Base-by-base conservation (phyloP, 2,888 invertebrate genomes). In the Synergus gifuensis region DNA sequence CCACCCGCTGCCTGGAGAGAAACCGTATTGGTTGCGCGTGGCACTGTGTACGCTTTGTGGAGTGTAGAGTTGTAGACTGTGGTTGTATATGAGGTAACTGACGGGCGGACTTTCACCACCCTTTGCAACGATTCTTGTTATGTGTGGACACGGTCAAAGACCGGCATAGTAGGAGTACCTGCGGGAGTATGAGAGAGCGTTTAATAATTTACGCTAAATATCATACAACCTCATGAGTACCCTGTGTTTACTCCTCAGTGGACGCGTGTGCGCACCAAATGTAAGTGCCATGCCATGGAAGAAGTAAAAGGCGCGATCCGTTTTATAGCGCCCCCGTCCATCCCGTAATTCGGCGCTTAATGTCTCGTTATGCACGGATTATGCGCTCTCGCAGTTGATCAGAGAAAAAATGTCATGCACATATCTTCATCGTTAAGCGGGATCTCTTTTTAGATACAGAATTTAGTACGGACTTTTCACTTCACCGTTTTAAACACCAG, bases 11-110 rank as follows among this genome's bases (percentile, higher is more conserved):
- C 12, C 67, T 7, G 4, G 73, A 73, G 73, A 73, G 73, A 73
- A 69, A 73, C 73, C 69, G 69, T 69, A 69, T 69, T 49, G 49
- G 73, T 54, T 73, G 73, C 73, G 73, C 73, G 73, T 73, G 73
- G 73, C 73, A 73, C 54, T 73, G 36, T 54, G 73, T 54, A 69
- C 69, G 46, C 69, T 73, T 49, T 73, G 69, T 69, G 69, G 67
- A 42, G 67, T 67, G 28, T 28, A 28, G 28, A 28, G 28, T 28
- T 28, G 28, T 28, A 28, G 28, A 28, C n/a, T 46, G 46, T 49
- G 73, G 73, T 73, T 54, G 14, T 73, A 54, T 69, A 49, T 46
- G 67, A 69, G 67, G 54, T 54, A 73, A 73, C 49, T 49, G 73
- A 36, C 49, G 54, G 49, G 54, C 73, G 49, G 54, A 73, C 54